Evolutionary conservation across 2,888 invertebrate species (phyloP).

Genomic region (Bellardia bayeri): DNA sequence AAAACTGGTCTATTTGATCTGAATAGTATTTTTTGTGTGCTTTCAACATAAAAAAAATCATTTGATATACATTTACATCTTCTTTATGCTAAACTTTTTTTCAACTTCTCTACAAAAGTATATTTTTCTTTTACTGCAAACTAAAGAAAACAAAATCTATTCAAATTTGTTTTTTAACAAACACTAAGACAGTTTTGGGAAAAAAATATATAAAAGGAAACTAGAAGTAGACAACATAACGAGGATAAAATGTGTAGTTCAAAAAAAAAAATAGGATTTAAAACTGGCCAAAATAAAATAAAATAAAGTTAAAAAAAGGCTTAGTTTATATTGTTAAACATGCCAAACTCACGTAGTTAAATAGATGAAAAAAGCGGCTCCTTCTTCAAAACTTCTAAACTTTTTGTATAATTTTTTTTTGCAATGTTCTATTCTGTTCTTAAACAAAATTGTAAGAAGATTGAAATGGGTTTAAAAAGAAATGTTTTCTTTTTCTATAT

Average conservation of each 20-base stretch:
- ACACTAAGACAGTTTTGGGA: conserved; percentile 12
- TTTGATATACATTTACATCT: conserved; percentile 33
- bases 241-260: conserved; percentile 46
- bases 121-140: neutral
- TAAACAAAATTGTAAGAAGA: conserved; percentile 51
- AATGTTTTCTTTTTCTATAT: neutral
- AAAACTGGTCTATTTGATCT: conserved; percentile 1
- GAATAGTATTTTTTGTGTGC: neutral
- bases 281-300: conserved; percentile 38
- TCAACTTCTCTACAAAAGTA: neutral
- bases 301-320: conserved; percentile 44
- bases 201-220: neutral
- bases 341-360: conserved; percentile 51
- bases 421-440: neutral
- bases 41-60: neutral
- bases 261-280: conserved; percentile 19
- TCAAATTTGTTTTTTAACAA: conserved; percentile 52
- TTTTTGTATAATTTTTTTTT: conserved; percentile 34
- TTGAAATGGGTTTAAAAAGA: conserved; percentile 47
- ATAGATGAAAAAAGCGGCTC: neutral
- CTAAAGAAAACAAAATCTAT: conserved; percentile 52
- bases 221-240: conserved; percentile 57
- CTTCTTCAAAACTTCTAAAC: conserved; percentile 23
- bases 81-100: conserved; percentile 8
- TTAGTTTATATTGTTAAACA: conserved; percentile 60